A percentile compares a stretch with the other conserved stretches of the same genome.
These are phyloP conservation scores for Leptarthrus brevirostris DNA, from an alignment of 2,888 invertebrate genomes.

Conservation along the genomic window DNA sequence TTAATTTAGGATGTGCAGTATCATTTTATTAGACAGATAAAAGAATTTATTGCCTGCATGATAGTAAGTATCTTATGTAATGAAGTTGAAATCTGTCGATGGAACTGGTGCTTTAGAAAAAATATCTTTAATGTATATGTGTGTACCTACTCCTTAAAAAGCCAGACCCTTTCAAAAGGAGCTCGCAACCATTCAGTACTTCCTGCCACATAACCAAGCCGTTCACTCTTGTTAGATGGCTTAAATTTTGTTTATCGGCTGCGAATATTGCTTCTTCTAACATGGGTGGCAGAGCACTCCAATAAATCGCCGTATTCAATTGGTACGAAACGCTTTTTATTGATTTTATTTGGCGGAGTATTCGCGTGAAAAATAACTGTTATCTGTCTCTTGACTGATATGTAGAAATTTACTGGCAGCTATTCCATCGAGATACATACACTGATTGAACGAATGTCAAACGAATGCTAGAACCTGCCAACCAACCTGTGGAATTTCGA, in stretches of 20 bases:
- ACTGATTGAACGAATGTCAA: not conserved
- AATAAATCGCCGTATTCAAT: slow-evolving; percentile 19
- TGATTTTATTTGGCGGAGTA: not conserved
- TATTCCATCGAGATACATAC: not conserved
- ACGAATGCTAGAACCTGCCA: not conserved
- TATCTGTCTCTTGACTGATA: slow-evolving; percentile 2
- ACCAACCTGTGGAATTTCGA: not conserved
- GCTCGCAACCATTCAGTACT: not conserved
- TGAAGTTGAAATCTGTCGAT: not conserved
- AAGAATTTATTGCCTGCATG: too few relatives aligned
- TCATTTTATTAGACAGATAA: not conserved
- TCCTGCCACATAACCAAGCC: not conserved
- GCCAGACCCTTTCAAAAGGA: not conserved
- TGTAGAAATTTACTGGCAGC: not conserved
- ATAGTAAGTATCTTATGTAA: not conserved
- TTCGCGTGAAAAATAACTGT: slow-evolving; percentile 27
- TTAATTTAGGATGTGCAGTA: not conserved
- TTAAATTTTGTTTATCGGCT: not conserved
- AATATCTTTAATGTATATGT: not conserved
- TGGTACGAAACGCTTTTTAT: slow-evolving; percentile 12
- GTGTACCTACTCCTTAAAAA: not conserved
- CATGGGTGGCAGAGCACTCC: slow-evolving; percentile 4
- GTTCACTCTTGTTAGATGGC: not conserved
- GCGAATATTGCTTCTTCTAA: not conserved
- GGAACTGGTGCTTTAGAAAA: not conserved